phyloP scores from a whole-genome alignment of 2,797 vertebrate genomes.

The Sylvia borin region DNA sequence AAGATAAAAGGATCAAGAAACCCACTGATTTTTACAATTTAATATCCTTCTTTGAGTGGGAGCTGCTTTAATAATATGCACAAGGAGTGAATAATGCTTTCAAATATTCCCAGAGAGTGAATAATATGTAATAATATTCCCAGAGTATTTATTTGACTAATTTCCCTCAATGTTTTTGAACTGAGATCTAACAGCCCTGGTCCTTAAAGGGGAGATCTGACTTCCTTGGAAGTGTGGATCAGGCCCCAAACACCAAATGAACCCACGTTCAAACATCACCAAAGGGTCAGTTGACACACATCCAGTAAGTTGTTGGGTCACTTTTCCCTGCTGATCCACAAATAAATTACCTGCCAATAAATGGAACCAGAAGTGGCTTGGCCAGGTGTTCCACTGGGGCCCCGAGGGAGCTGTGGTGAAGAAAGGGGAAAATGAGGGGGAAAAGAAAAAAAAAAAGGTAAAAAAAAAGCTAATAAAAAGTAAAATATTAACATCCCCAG shows the following conservation, averaged over 20 bases:
- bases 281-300: background rate
- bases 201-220: background rate
- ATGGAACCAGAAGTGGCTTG: conserved; percentile 9
- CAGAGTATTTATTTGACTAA: conserved; percentile 12
- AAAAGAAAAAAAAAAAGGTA: accelerated
- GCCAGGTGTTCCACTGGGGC: background rate
- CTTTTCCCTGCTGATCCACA: background rate
- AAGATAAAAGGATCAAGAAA: background rate
- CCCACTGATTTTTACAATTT: background rate
- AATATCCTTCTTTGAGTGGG: background rate
- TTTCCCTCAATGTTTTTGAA: conserved; percentile 23
- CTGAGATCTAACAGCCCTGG: background rate
- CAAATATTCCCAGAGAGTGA: conserved; percentile 41
- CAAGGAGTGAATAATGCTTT: conserved; percentile 4
- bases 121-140: conserved; percentile 21
- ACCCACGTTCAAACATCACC: background rate
- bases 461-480: background rate
- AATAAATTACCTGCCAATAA: conserved; percentile 36
- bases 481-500: background rate
- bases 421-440: background rate
- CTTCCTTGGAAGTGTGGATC: background rate
- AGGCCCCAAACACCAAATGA: background rate
- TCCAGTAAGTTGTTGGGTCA: background rate
- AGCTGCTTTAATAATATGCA: conserved; percentile 13
- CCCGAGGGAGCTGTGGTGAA: background rate